Base-by-base conservation (phyloP, 2,888 invertebrate genomes). In the Harpalus rubripes region DNA sequence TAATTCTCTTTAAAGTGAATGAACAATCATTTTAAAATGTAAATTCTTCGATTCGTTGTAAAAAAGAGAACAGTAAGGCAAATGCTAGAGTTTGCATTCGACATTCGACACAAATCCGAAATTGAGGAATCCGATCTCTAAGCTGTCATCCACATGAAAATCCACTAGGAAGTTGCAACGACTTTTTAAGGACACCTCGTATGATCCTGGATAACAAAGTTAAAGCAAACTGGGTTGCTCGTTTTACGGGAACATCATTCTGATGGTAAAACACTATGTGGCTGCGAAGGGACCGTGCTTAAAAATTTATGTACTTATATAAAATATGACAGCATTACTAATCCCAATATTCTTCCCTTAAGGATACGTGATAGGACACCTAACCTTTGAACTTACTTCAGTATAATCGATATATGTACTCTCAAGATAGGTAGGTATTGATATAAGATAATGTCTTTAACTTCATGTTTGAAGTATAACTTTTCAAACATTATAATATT, bases 151-250 rank as follows among this genome's bases (percentile, higher is more conserved):
- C 72, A 18, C 72, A 82, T 44, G n/a, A 82, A 16, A 82, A 82
- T 82, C 82, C 65, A 82, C 74, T 76, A 58, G 58, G 32, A 83
- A 83, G 74, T 83, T 44, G 72, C 26, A 83, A 83, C 83, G 83
- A 83, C 74, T 83, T 83, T 83, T 83, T 83, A 83, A 83, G 83
- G 83, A 83, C 83, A 74, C 83, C 82, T 82, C 65, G 58, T 83
- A 83, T 83, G 83, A 83, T 83, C 83, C 83, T 58, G 83, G 83
- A 83, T 83, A 83, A 83, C 83, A 74, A 83, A 83, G 83, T 83
- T 83, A 83, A 82, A 83, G 83, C 61, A 83, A 76, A 83, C 83
- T 59, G 83, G 83, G 76, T 59, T 59, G 61, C 72, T 74, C 83
- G 83, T 83, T 83, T 74, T 74, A 74, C 59, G 83, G 59, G 41